phyloP scores from a whole-genome alignment of 2,888 invertebrate genomes.

The Schrankia costaestrigalis region DNA sequence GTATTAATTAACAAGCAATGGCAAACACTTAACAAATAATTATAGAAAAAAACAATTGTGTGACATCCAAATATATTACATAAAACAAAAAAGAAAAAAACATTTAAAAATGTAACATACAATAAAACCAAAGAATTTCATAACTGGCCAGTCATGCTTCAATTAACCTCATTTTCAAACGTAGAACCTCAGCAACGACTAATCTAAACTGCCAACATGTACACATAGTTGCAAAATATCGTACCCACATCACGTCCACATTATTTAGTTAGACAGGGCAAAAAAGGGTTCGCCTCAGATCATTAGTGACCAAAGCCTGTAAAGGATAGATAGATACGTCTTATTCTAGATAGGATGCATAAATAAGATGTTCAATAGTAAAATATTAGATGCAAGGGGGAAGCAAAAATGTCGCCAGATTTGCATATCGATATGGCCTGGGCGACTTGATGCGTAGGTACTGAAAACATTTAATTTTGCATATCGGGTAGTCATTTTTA shows the following conservation, averaged over 20 bases:
- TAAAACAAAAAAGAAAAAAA: too few species aligned
- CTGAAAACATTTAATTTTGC: conserved; percentile 10
- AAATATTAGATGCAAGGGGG: conserved; percentile 77
- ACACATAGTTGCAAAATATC: conserved; percentile 42
- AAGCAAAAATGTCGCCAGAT: conserved; percentile 69
- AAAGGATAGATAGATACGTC: conserved; percentile 57
- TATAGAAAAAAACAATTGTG: too few species aligned
- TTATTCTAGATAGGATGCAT: conserved; percentile 62
- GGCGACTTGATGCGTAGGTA: conserved; percentile 19
- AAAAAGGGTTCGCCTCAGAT: conserved; percentile 63
- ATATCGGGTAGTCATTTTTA: conserved; percentile 20
- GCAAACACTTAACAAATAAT: too few species aligned
- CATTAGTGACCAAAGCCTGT: conserved; percentile 68
- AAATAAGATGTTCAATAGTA: conserved; percentile 67
- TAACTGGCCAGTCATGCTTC: too few species aligned
- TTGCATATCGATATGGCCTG: conserved; percentile 65
- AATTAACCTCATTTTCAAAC: background rate
- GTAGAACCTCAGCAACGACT: background rate
- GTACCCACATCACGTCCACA: conserved; percentile 54
- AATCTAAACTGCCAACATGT: conserved; percentile 12
- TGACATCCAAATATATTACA: too few species aligned
- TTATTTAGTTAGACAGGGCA: conserved; percentile 66
- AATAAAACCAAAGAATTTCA: too few species aligned
- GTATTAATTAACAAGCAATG: too few species aligned
- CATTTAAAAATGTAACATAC: too few species aligned